Percentiles rank a stretch among this genome's conserved stretches.
These are phyloP conservation scores for Clarias magur DNA, from an alignment of 2,113 vertebrate species.

Conservation along the genomic window DNA sequence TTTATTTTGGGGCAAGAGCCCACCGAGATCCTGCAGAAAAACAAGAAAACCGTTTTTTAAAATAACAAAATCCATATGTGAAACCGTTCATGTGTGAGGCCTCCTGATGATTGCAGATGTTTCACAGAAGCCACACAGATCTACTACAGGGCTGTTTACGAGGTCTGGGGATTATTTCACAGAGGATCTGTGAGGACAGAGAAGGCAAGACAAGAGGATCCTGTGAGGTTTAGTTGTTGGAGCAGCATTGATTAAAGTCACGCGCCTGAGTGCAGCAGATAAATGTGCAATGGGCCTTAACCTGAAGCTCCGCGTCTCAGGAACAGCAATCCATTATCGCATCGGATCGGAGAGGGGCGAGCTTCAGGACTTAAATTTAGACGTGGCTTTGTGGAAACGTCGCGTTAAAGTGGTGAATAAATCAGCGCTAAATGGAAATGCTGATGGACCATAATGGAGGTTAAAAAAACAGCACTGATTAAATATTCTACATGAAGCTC, in stretches of 20 bases:
- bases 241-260: constrained; percentile 1
- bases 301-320: not conserved
- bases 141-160: not conserved
- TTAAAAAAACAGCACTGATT: not conserved
- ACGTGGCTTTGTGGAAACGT: not conserved
- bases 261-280: constrained; percentile 1
- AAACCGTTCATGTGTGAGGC: not conserved
- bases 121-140: not conserved
- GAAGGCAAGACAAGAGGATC: not conserved
- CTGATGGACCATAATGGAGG: not conserved
- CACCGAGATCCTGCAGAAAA: not conserved
- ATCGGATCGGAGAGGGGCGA: not conserved
- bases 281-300: constrained; percentile 25
- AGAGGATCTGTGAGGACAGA: not conserved
- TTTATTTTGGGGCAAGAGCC: not conserved
- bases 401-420: constrained; percentile 14
- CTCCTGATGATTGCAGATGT: not conserved
- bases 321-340: constrained; percentile 4
- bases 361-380: constrained; percentile 16
- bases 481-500: not conserved
- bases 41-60: not conserved
- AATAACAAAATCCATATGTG: not conserved
- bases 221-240: constrained; percentile 6
- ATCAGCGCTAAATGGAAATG: constrained; percentile 1
- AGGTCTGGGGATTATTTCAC: not conserved